phyloP scores from a whole-genome alignment of 2,888 invertebrate species.

The Tiliacea citrago region DNA sequence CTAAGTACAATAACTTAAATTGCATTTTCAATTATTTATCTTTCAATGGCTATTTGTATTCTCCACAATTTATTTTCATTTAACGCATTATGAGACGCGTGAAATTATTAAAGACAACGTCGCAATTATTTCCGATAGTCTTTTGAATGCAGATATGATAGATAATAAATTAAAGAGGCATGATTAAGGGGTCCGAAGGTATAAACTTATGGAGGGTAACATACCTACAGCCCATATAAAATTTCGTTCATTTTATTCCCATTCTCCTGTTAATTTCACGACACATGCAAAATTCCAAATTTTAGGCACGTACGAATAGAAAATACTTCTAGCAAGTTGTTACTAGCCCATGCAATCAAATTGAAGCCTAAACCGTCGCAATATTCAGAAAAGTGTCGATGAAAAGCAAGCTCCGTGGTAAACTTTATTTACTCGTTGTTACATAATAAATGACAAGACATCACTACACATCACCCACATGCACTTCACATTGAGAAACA shows the following conservation, averaged over 20 bases:
- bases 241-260: constrained; percentile 22
- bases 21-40: neutral
- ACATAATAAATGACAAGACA: constrained; percentile 55
- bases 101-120: neutral
- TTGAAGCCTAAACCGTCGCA: constrained; percentile 45
- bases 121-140: neutral
- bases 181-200: neutral
- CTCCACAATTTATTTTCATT: neutral
- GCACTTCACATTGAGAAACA: constrained; percentile 62
- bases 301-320: constrained; percentile 56
- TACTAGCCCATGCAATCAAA: constrained; percentile 57
- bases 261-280: constrained; percentile 38
- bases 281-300: constrained; percentile 50
- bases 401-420: constrained; percentile 60
- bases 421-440: constrained; percentile 57
- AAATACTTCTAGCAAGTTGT: constrained; percentile 54
- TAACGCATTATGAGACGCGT: neutral
- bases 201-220: neutral
- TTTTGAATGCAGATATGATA: constrained; percentile 4
- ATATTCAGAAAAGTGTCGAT: constrained; percentile 48
- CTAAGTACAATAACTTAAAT: neutral
- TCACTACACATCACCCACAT: constrained; percentile 67
- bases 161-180: neutral
- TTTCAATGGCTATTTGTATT: neutral
- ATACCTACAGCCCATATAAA: neutral